Conservation (phyloP, 2,797 vertebrate genomes). For the Crax fasciolata region DNA sequence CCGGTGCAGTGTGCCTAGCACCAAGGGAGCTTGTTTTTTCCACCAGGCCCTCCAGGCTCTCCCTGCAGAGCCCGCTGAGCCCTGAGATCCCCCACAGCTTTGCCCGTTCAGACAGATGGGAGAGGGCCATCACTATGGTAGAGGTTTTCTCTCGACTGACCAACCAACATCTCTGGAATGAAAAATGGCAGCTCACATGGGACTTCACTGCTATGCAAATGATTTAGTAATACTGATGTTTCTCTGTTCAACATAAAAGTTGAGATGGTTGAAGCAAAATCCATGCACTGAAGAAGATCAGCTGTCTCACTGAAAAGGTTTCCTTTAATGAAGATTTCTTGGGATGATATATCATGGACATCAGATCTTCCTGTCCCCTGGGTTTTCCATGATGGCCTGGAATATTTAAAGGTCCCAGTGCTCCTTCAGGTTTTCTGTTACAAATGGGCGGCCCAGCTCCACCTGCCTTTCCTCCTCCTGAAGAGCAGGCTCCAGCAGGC, state of each 20-base stretch:
- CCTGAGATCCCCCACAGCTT: background rate
- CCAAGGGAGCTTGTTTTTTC: background rate
- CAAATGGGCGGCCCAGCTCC: background rate
- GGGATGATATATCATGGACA: background rate
- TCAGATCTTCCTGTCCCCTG: background rate
- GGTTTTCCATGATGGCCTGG: background rate
- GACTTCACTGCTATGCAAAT: background rate
- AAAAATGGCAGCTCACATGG: background rate
- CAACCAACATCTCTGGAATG: background rate
- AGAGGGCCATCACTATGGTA: rapidly evolving
- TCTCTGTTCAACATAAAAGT: background rate
- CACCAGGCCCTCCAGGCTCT: background rate
- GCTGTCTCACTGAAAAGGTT: background rate
- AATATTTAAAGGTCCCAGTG: background rate
- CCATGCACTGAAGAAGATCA: background rate
- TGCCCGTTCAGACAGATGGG: background rate
- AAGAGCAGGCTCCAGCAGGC: background rate
- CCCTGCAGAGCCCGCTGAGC: background rate
- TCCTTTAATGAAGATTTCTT: background rate
- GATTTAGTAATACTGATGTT: background rate
- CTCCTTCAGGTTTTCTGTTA: background rate
- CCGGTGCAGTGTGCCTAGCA: background rate
- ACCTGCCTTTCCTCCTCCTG: background rate
- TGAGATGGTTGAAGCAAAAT: background rate
- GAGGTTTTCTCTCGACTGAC: background rate